Percentiles rank a stretch among this genome's conserved stretches.
phyloP scores from a whole-genome alignment of 2,888 invertebrate species.

The Ypsolopha scabrella region DNA sequence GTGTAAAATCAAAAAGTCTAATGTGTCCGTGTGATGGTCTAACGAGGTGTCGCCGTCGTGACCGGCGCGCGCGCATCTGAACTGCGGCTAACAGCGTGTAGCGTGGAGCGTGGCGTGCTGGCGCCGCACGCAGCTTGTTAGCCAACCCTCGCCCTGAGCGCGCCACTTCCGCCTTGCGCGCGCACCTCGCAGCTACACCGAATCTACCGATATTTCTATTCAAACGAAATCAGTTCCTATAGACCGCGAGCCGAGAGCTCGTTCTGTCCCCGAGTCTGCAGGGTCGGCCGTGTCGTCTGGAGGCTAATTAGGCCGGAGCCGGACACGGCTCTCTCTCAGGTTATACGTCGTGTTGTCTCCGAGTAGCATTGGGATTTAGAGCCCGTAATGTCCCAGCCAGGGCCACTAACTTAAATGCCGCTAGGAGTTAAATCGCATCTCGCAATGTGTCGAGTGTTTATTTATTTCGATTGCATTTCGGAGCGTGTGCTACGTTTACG shows the following conservation, averaged over 20 bases:
- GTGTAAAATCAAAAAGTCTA: slow-evolving; percentile 16
- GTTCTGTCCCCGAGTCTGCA: not conserved
- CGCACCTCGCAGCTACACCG: slow-evolving; percentile 1
- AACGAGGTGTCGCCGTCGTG: slow-evolving; percentile 20
- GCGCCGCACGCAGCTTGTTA: slow-evolving; percentile 4
- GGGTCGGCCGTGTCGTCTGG: not conserved
- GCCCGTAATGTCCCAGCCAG: not conserved
- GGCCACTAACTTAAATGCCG: too few species aligned
- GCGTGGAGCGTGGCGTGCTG: not conserved
- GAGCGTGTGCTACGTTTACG: too few species aligned
- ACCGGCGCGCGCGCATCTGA: slow-evolving; percentile 9
- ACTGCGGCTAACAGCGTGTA: too few species aligned
- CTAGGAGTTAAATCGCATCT: too few species aligned
- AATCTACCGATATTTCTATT: not conserved
- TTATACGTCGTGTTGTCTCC: slow-evolving; percentile 1
- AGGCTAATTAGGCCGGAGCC: not conserved
- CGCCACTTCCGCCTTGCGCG: slow-evolving; percentile 4
- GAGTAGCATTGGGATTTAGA: not conserved
- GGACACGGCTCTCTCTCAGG: not conserved
- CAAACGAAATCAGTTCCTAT: not conserved
- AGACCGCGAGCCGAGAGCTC: not conserved
- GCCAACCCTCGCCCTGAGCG: not conserved
- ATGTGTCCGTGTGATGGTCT: slow-evolving; percentile 10
- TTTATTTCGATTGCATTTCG: too few species aligned
- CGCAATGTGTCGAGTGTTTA: too few species aligned